Evolutionary conservation across 1,140 invertebrate genomes (phyloP), one percentile per base, ranked within the genome.

Genomic region (Brachionus asplanchnoidis): DNA sequence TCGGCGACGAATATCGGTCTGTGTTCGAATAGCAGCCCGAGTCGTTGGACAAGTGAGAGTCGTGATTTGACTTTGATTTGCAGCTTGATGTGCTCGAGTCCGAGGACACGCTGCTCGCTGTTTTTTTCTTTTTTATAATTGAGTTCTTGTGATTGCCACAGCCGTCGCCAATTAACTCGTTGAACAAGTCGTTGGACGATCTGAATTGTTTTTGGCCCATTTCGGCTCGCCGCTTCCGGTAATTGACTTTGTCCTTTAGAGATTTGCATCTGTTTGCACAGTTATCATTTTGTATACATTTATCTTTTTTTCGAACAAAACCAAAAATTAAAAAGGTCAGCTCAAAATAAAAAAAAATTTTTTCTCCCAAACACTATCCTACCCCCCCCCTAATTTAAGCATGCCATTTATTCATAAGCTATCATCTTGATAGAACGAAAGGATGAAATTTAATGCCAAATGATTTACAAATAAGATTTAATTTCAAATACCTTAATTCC

Each of bases 201-300:
- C 26, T 77, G 17, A 50, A 77, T 77, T 77, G 73, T 50, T 77
- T 77, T 50, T 77, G 73, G 12, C 73, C 73, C 73, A 77, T 77
- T 46, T 75, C 8, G 11, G 17, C 32, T 75, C 40, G 66, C 2
- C 40, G 66, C 2, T 68, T 68, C 11, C 26, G 32, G 26, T 32
- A 68, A 12, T 68, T 36, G 11, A 68, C 32, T 68, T 68, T 68
- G 28, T 17, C 11, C 9, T 14, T 68, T 4, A 36, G 32, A 68
- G 53, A 17, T 56, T 56, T 56, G 53, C 53, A 56, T 56, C 6
- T 17, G 17, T 20, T 5, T 20, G n/a, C n/a, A 56, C 53, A 56
- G 8, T 23, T 56, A 20, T 56, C 5, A 56, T n/a, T 12, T 17
- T 56, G 50, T n/a, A n/a, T n/a, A 53, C 17, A n/a, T 53, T 56